These are phyloP conservation scores for Crotalus horridus DNA, from an alignment of 2,113 vertebrate species.

Conservation along the genomic window DNA sequence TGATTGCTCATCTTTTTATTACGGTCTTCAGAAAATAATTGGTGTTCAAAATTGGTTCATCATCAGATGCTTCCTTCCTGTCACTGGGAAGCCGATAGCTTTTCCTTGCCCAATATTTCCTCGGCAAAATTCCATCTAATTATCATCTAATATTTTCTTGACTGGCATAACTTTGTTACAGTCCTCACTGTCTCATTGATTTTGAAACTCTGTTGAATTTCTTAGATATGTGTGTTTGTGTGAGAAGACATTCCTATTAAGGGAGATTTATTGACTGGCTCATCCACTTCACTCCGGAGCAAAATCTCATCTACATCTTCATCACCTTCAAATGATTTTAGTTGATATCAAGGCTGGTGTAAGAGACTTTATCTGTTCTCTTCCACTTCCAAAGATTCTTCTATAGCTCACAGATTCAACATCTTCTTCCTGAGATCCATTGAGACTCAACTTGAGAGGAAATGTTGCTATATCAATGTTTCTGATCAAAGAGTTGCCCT, in stretches of 20 bases:
- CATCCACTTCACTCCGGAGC: neutral
- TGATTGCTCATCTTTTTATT: neutral
- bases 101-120: neutral
- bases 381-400: neutral
- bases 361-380: neutral
- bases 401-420: neutral
- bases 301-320: neutral
- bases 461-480: neutral
- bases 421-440: neutral
- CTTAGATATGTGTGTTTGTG: no score
- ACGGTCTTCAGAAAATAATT: slow-evolving; percentile 8
- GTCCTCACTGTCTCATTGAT: neutral
- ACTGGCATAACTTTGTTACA: neutral
- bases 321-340: neutral
- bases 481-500: neutral
- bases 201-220: neutral
- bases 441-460: neutral
- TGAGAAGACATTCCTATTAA: neutral
- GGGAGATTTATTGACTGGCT: neutral
- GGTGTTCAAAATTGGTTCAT: neutral
- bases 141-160: slow-evolving; percentile 2
- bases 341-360: neutral
- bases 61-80: neutral
- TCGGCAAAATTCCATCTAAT: neutral
- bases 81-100: neutral